Evolutionary conservation across 1,140 invertebrate genomes (phyloP).

Genomic region (Zaprionus africanus): DNA sequence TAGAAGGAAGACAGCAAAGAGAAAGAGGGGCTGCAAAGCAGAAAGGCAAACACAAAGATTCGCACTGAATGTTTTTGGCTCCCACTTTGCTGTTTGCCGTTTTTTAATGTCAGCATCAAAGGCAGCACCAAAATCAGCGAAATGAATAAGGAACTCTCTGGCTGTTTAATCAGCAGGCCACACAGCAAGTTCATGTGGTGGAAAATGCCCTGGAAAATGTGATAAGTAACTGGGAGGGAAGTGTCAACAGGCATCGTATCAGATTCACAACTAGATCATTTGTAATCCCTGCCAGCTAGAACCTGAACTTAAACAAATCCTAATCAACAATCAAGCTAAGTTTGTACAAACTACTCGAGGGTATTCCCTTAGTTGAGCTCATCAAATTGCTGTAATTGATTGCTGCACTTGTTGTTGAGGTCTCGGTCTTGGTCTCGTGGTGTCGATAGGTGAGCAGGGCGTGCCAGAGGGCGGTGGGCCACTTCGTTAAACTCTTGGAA

Average conservation of each 20-base stretch:
- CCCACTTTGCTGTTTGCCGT: not conserved
- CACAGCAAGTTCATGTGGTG: not conserved
- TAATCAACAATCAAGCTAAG: too few relatives aligned
- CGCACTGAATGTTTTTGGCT: not conserved
- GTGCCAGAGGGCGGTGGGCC: constrained; percentile 33
- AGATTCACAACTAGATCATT: not conserved
- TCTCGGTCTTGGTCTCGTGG: constrained; percentile 39
- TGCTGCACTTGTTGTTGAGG: constrained; percentile 65
- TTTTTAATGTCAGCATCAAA: constrained; percentile 27
- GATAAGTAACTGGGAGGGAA: not conserved
- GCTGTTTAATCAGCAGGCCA: constrained; percentile 2
- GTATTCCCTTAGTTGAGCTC: not conserved
- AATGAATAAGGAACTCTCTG: constrained; percentile 22
- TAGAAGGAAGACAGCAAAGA: constrained; percentile 13
- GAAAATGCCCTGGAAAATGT: not conserved
- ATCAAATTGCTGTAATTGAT: constrained; percentile 25
- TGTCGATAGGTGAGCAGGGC: constrained; percentile 19
- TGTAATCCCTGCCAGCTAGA: not conserved
- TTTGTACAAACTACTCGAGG: not conserved
- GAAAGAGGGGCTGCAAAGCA: not conserved
- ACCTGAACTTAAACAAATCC: too few relatives aligned
- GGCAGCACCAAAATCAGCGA: constrained; percentile 37
- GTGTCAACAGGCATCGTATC: not conserved
- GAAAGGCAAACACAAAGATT: constrained; percentile 9
- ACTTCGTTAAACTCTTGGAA: constrained; percentile 81